These are phyloP conservation scores for Hyperopisus bebe DNA, from an alignment of 2,113 vertebrate species.

Conservation along the genomic window DNA sequence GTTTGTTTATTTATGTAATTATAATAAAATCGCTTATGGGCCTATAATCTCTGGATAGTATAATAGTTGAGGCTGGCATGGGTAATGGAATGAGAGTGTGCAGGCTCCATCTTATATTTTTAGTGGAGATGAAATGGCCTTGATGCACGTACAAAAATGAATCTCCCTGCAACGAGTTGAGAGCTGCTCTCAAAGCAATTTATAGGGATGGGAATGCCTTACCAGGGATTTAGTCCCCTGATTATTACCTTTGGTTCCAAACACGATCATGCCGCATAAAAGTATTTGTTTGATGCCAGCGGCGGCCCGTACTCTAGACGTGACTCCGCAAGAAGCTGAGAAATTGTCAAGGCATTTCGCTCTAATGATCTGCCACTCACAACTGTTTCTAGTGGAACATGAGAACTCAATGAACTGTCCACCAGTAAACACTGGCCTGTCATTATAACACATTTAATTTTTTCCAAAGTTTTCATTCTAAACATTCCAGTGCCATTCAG, in stretches of 20 bases:
- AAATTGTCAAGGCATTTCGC: not conserved
- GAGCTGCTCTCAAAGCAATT: slow-evolving; percentile 37
- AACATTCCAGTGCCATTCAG: not conserved
- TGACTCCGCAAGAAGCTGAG: slow-evolving; percentile 1
- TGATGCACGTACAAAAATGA: not conserved
- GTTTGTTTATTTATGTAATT: not conserved
- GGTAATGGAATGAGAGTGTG: not conserved
- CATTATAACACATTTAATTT: slow-evolving; percentile 12
- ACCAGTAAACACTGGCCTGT: slow-evolving; percentile 16
- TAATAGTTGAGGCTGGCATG: not conserved
- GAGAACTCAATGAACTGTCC: not conserved
- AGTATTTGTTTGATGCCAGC: slow-evolving; percentile 22
- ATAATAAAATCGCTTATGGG: not conserved
- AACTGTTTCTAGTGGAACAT: slow-evolving; percentile 21
- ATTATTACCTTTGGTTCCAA: slow-evolving; percentile 27
- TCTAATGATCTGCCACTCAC: slow-evolving; percentile 27
- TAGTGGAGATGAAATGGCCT: not conserved
- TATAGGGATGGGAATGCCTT: slow-evolving; percentile 24
- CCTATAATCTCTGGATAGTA: not conserved
- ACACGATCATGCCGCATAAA: slow-evolving; percentile 6
- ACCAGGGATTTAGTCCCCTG: slow-evolving; percentile 13
- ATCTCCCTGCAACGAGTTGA: slow-evolving; percentile 14
- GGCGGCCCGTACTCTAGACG: not conserved
- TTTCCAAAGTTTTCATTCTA: not conserved
- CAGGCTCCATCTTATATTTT: not conserved